Percentiles rank a stretch among this genome's conserved stretches.
Conservation (phyloP, 2,797 vertebrate species). For the Buphagus erythrorhynchus region DNA sequence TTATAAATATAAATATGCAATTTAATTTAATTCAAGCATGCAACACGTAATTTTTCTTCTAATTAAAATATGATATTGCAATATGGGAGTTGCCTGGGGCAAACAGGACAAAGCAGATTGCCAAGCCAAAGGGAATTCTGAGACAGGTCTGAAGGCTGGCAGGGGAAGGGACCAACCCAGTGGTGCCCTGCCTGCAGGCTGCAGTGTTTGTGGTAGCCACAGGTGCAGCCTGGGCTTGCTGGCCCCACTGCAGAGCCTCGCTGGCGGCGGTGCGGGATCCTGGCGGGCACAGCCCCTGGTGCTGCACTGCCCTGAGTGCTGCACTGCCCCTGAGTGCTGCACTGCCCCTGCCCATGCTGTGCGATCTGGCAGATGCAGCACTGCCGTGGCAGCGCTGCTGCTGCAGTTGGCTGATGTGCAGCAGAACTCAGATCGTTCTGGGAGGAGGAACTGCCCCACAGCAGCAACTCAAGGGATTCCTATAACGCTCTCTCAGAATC, state of each 20-base stretch:
- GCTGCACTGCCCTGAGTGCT: too few species aligned
- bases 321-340: too few species aligned
- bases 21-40: constrained; percentile 53
- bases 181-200: not conserved
- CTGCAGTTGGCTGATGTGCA: not conserved
- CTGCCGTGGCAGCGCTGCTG: not conserved
- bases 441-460: not conserved
- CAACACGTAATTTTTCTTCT: constrained; percentile 53
- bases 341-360: too few species aligned
- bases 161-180: not conserved
- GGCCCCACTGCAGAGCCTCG: fast-evolving
- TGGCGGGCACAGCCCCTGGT: too few species aligned
- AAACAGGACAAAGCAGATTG: not conserved
- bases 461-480: constrained; percentile 19
- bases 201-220: fast-evolving
- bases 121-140: not conserved
- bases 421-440: not conserved
- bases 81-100: constrained; percentile 16
- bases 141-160: not conserved
- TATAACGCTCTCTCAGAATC: not conserved
- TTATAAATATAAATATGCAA: constrained; percentile 60
- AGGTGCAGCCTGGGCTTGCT: not conserved
- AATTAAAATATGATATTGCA: constrained; percentile 38
- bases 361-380: not conserved
- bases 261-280: not conserved